Evolutionary conservation across 2,113 vertebrate species (phyloP), one percentile per base, ranked within the genome.

Genomic region (Phyllopteryx taeniolatus): DNA sequence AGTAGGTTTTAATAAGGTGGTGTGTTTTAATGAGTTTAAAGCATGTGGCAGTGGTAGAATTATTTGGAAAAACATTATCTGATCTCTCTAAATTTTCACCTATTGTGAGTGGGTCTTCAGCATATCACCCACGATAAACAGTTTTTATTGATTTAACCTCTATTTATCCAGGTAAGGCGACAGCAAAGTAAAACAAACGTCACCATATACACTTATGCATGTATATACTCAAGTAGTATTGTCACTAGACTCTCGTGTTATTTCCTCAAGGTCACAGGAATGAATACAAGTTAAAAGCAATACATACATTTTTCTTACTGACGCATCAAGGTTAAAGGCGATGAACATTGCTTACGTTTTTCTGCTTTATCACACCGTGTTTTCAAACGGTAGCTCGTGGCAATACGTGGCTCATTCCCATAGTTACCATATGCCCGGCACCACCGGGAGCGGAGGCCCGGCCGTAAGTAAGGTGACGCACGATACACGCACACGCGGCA

Each of bases 351-450:
- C 4, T 7, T 17, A 61, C 8, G 7, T 8, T 14, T 61, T 31
- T 19, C 31, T 61, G 31, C 7, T 35, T 19, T 35, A 39, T 35
- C 14, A 35, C 59, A 31, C 56, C 10, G 13, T 7, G 27, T 31
- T 59, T 22, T 31, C 8, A 85, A 61, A 75, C 65, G 64, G 64
- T 75, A 78, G 77, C 71, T 80, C 79, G 86, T 83, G 85, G 80
- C 79, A 78, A 6, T 71, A 75, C 77, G 85, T 83, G 82, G 6
- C 20, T n/a, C 12, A 31, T 59, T 90, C 87, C 87, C 84, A 89
- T 89, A 88, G 87, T 89, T 87, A 88, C 90, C 92, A 93, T 93
- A 93, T 93, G 92, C 87, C 83, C 73, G 73, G 83, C 86, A 83
- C 83, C 83, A 86, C 89, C 78, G 86, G 88, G 84, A 85, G 87